These are phyloP conservation scores for Eilema depressum DNA, from an alignment of 2,888 invertebrate genomes.

Conservation along the genomic window DNA sequence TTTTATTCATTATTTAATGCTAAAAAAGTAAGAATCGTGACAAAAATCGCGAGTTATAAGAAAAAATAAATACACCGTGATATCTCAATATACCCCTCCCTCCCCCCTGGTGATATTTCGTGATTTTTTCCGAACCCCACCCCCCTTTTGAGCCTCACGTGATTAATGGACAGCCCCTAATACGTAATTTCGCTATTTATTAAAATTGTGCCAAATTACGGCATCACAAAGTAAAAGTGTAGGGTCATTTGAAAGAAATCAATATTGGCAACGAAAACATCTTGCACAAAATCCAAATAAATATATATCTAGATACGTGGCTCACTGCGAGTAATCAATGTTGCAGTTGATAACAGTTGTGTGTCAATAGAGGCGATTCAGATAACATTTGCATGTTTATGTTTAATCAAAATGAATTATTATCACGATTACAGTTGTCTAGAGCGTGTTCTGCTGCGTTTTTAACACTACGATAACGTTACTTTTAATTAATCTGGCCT, in stretches of 20 bases:
- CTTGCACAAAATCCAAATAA: neutral
- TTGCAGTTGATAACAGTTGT: slow-evolving; percentile 56
- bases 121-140: too few relatives aligned
- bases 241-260: neutral
- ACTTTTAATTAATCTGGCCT: neutral
- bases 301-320: slow-evolving; percentile 37
- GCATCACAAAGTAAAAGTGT: neutral
- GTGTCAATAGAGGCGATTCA: slow-evolving; percentile 63
- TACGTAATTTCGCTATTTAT: neutral
- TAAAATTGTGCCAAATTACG: neutral
- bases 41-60: too few relatives aligned
- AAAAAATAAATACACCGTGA: too few relatives aligned
- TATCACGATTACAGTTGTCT: slow-evolving; percentile 27
- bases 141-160: too few relatives aligned
- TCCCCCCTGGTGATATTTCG: too few relatives aligned
- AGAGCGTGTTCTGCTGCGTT: slow-evolving; percentile 5
- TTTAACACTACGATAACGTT: neutral
- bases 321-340: slow-evolving; percentile 52
- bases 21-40: too few relatives aligned
- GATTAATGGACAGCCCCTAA: too few relatives aligned
- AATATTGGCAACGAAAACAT: neutral
- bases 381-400: slow-evolving; percentile 62
- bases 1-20: too few relatives aligned
- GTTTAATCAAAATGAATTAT: slow-evolving; percentile 57
- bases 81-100: too few relatives aligned